phyloP scores from a whole-genome alignment of 2,797 vertebrate species.

The Danio aesculapii region DNA sequence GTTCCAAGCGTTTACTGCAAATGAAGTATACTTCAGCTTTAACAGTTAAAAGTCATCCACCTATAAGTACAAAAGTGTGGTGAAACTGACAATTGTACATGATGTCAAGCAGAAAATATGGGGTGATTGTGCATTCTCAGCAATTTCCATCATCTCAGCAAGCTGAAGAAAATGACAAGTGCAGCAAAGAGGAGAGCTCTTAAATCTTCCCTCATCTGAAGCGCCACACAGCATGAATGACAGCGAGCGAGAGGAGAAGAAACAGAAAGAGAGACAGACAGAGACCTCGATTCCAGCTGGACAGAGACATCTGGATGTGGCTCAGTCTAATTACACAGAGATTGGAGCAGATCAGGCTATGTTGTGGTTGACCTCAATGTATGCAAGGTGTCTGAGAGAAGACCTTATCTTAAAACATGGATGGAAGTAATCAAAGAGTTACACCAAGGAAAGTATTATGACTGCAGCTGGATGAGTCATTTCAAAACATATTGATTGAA shows the following conservation, averaged over 20 bases:
- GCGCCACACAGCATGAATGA: background rate
- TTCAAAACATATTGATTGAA: conserved; percentile 9
- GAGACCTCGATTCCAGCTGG: conserved; percentile 22
- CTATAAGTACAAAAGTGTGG: conserved; percentile 24
- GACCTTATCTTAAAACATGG: conserved; percentile 13
- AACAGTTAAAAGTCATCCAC: background rate
- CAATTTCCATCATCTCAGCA: conserved; percentile 19
- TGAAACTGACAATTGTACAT: conserved; percentile 7
- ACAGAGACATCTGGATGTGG: conserved; percentile 32
- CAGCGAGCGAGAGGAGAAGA: background rate
- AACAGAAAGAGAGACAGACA: background rate
- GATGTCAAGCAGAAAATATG: conserved; percentile 13
- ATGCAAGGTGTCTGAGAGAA: conserved; percentile 13
- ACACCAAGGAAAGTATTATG: background rate
- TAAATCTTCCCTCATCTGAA: background rate
- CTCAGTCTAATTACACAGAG: conserved; percentile 29
- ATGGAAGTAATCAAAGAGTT: conserved; percentile 8
- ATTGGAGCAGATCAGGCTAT: conserved; percentile 8
- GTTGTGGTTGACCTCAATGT: conserved; percentile 14
- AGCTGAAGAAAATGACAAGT: conserved; percentile 35
- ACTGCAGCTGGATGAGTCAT: background rate
- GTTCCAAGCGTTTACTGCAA: too few species aligned
- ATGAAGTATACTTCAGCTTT: too few species aligned
- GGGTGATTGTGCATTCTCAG: conserved; percentile 2
- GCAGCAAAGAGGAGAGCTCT: conserved; percentile 17